These are phyloP conservation scores for Diarsia rubi DNA, from an alignment of 2,888 invertebrate species.

Conservation along the genomic window DNA sequence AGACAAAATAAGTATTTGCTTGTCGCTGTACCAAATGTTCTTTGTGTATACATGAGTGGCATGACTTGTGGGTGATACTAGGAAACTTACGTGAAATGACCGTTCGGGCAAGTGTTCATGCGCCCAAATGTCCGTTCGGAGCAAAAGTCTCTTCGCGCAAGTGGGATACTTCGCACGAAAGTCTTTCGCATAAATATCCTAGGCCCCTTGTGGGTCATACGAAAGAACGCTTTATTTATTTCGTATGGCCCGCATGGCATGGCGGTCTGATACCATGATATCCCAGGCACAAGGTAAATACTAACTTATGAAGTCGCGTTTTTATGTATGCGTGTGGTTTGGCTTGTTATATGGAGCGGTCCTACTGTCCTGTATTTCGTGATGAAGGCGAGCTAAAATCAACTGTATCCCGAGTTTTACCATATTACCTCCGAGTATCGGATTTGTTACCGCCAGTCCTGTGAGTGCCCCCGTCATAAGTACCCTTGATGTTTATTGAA, in stretches of 20 bases:
- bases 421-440: conserved; percentile 62
- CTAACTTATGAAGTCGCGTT: not conserved
- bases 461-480: conserved; percentile 55
- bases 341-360: not conserved
- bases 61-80: too few species aligned
- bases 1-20: not conserved
- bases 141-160: too few species aligned
- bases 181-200: too few species aligned
- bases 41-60: not conserved
- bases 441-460: conserved; percentile 57
- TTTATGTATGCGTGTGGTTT: not conserved
- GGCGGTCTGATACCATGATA: not conserved
- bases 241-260: not conserved
- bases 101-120: too few species aligned
- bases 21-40: not conserved
- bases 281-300: not conserved
- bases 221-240: not conserved
- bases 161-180: too few species aligned
- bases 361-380: conserved; percentile 6
- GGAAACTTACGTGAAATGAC: too few species aligned
- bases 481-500: conserved; percentile 57
- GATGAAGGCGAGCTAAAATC: conserved; percentile 72
- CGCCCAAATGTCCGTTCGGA: too few species aligned
- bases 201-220: not conserved
- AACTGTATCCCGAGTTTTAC: conserved; percentile 75